phyloP scores from a whole-genome alignment of 2,888 invertebrate genomes.

The Neocrepidodera transversa region DNA sequence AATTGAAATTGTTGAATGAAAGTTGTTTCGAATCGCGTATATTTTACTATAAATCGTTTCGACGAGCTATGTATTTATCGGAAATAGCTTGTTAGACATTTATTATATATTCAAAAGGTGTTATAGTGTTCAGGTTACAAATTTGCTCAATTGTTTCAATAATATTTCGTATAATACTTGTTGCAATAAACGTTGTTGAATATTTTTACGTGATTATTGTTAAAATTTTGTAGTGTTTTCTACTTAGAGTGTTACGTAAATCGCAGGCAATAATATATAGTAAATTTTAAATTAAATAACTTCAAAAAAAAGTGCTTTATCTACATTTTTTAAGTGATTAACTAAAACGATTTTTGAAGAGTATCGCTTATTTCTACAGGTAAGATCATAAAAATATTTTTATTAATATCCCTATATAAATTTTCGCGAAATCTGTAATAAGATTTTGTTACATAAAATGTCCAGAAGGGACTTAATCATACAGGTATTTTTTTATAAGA shows the following conservation, averaged over 20 bases:
- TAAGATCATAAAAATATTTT: no score
- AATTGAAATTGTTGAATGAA: conserved; percentile 37
- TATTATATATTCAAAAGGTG: neutral
- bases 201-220: neutral
- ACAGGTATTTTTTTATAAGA: no score
- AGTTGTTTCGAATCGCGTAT: conserved; percentile 5
- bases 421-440: no score
- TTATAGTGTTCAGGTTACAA: conserved; percentile 3
- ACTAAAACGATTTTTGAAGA: no score
- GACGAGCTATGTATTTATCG: neutral
- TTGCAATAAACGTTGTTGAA: neutral
- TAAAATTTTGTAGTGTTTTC: neutral
- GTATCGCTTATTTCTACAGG: no score
- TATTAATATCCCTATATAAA: no score
- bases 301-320: neutral
- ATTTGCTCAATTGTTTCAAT: conserved; percentile 15
- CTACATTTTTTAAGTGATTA: no score
- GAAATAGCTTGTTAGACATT: neutral
- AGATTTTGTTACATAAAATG: no score
- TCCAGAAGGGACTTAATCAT: no score
- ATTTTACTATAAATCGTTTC: neutral
- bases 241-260: neutral
- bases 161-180: conserved; percentile 1
- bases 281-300: neutral
- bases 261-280: neutral